phyloP scores from a whole-genome alignment of 2,888 invertebrate species.

The Scaptomyza cyrtandrae region DNA sequence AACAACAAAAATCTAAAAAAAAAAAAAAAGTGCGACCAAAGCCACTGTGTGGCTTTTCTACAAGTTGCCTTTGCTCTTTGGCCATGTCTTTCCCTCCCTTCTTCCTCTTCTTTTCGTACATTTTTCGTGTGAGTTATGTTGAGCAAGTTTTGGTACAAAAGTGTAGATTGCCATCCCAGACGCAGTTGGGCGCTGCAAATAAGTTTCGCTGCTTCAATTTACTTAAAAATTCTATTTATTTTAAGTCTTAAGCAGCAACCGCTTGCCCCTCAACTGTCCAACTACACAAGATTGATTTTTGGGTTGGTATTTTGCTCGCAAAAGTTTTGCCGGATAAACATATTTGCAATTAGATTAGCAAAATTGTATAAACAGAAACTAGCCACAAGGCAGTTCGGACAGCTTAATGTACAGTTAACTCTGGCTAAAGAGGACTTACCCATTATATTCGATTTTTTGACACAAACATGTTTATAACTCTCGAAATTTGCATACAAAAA shows the following conservation, averaged over 20 bases:
- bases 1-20: background rate
- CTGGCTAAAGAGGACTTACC: background rate
- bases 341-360: slow-evolving; percentile 56
- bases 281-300: slow-evolving; percentile 7
- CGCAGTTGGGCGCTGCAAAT: slow-evolving; percentile 52
- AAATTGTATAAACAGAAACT: background rate
- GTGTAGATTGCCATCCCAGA: slow-evolving; percentile 57
- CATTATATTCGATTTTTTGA: too few species aligned
- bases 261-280: background rate
- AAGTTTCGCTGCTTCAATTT: slow-evolving; percentile 68
- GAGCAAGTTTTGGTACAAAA: slow-evolving; percentile 71
- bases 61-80: slow-evolving; percentile 38
- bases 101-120: slow-evolving; percentile 8
- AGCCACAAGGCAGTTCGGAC: background rate
- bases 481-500: too few species aligned
- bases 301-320: background rate
- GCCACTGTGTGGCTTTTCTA: slow-evolving; percentile 52
- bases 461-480: too few species aligned
- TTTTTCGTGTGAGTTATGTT: slow-evolving; percentile 65
- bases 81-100: slow-evolving; percentile 4
- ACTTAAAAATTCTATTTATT: slow-evolving; percentile 79
- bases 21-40: slow-evolving; percentile 56
- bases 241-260: slow-evolving; percentile 56
- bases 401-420: background rate
- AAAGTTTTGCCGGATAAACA: slow-evolving; percentile 14